Evolutionary conservation across 2,113 vertebrate species (phyloP), one percentile per base, ranked within the genome.

Genomic region (Sylvietta virens): DNA sequence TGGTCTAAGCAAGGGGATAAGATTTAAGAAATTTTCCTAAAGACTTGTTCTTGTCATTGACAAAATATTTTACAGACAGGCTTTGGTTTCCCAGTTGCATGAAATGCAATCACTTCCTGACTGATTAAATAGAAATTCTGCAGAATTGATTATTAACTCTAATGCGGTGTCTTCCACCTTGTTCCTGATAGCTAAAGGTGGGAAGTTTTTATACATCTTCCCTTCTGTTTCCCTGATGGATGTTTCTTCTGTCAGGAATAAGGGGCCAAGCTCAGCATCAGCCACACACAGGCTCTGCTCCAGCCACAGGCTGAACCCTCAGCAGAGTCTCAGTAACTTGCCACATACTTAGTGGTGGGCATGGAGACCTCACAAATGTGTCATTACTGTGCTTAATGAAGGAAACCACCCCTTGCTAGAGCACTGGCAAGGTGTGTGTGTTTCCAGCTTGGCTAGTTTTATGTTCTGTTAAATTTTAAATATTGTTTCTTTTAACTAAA

Each of bases 391-490:
- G 21, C 90, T 96, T 96, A 93, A 86, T 14, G 45, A 94, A 60
- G 89, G 93, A 81, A 76, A 35, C 58, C 84, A 61, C 61, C 18
- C 13, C 95, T 97, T 95, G 78, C 91, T 86, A 47, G 90, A 95
- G 81, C 83, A 27, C 82, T 97, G 95, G 94, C 70, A 95, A 90
- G 92, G 65, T 96, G 23, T 78, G 76, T 56, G 33, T 94, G 48
- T 86, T 58, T 91, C 70, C 94, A 96, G 93, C 94, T 94, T 88
- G 90, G 69, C 82, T 97, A 66, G 62, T 96, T 97, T 97, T 97
- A 86, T 92, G 86, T 94, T 97, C 94, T 91, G 70, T 89, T 97
- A 94, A 96, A 96, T 97, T 94, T 90, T 94, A 95, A 97, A 94
- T 80, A 80, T 90, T 94, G 70, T 93, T 95, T 97, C 87, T 96